A percentile compares a stretch with the other conserved stretches of the same genome.
Conservation (phyloP, 2,888 invertebrate genomes). For the Augochlorella aurata region DNA sequence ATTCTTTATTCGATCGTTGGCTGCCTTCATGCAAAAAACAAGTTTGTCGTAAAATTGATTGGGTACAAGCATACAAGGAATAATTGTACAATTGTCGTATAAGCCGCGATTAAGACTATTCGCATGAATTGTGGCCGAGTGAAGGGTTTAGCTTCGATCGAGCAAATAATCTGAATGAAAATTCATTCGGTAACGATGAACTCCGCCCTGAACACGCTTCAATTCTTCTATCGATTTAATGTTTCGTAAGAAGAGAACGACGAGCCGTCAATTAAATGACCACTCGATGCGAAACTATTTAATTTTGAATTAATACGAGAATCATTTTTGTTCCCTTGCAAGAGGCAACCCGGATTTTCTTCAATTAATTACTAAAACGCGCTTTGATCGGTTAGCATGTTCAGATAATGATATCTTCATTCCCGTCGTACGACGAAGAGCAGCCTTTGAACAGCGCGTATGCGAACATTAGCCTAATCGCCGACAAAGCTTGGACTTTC, state of each 20-base stretch:
- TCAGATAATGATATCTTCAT: conserved; percentile 76
- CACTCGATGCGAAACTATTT: not conserved
- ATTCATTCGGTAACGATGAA: not conserved
- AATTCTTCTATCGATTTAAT: conserved; percentile 37
- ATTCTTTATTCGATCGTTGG: not conserved
- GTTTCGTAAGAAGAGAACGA: conserved; percentile 18
- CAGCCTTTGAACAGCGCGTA: conserved; percentile 76
- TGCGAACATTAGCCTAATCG: conserved; percentile 77
- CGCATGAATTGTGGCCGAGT: not conserved
- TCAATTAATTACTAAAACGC: conserved; percentile 32
- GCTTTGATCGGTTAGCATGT: conserved; percentile 67
- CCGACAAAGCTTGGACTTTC: conserved; percentile 76
- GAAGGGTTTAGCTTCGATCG: not conserved
- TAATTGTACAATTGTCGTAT: not conserved
- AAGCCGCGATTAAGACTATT: not conserved
- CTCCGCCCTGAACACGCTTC: conserved; percentile 30
- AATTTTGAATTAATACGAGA: not conserved
- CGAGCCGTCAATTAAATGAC: conserved; percentile 31
- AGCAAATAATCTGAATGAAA: not conserved
- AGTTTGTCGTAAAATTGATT: not conserved
- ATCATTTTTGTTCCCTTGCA: not conserved
- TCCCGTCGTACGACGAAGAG: conserved; percentile 75
- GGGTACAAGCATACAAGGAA: not conserved
- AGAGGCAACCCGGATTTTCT: not conserved
- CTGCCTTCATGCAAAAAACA: not conserved